These are phyloP conservation scores for Calameuta filiformis DNA, from an alignment of 2,888 invertebrate species.

Conservation along the genomic window DNA sequence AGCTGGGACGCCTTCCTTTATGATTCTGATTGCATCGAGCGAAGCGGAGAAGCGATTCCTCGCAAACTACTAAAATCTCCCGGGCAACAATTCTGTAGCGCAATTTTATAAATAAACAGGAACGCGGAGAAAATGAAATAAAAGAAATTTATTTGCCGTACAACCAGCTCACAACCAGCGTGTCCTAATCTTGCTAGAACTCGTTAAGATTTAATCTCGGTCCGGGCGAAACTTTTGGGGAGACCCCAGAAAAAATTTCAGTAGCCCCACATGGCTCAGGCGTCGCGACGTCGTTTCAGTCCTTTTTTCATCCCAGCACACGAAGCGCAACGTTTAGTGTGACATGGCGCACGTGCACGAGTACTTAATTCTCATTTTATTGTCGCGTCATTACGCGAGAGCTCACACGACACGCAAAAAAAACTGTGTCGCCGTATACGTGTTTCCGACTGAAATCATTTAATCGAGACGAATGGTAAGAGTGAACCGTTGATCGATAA, in stretches of 20 bases:
- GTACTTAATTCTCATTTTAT: not conserved
- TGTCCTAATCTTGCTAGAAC: not conserved
- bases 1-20: constrained; percentile 76
- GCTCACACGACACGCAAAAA: not conserved
- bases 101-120: not conserved
- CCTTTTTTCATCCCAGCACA: not conserved
- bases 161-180: not conserved
- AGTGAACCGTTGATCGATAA: not conserved
- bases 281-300: not conserved
- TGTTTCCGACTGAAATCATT: not conserved
- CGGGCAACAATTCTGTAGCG: not conserved
- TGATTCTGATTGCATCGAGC: constrained; percentile 72
- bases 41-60: constrained; percentile 71
- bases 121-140: not conserved
- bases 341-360: not conserved
- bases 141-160: not conserved
- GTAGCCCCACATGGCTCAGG: not conserved
- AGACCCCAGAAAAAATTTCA: not conserved
- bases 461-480: not conserved
- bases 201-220: not conserved
- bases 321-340: not conserved
- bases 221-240: not conserved
- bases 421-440: not conserved
- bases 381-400: not conserved
- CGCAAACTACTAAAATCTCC: constrained; percentile 62